Conservation (phyloP, 2,888 invertebrate genomes). For the Ischnura elegans region DNA sequence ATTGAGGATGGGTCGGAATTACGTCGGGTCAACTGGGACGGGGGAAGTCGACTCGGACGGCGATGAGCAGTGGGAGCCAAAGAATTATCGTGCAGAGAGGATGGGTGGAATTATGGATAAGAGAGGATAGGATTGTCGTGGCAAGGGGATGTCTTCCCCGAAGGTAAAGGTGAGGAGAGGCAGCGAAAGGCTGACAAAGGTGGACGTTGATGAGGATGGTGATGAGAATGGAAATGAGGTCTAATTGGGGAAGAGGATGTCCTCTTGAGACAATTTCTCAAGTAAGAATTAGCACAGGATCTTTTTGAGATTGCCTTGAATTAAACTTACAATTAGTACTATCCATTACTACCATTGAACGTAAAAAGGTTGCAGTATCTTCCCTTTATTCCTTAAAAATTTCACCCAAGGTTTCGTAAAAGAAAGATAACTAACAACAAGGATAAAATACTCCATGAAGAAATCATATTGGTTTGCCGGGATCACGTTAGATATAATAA, state of each 20-base stretch:
- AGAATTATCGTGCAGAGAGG: neutral
- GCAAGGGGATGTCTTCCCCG: neutral
- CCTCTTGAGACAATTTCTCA: too few relatives aligned
- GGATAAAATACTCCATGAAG: too few relatives aligned
- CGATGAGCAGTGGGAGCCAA: neutral
- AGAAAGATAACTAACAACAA: too few relatives aligned
- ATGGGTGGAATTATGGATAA: neutral
- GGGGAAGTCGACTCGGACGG: neutral
- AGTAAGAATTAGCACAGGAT: too few relatives aligned
- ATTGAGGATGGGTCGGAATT: slow-evolving; percentile 8
- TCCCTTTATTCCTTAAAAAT: too few relatives aligned
- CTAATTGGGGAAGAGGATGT: neutral
- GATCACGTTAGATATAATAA: too few relatives aligned
- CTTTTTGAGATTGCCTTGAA: too few relatives aligned
- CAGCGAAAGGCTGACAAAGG: neutral
- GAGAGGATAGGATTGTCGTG: neutral
- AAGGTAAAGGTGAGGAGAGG: neutral
- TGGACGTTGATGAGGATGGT: neutral
- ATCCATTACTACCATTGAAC: too few relatives aligned
- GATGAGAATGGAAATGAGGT: slow-evolving; percentile 19
- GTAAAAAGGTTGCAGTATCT: too few relatives aligned
- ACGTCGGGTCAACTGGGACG: neutral
- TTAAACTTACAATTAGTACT: too few relatives aligned
- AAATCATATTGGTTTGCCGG: too few relatives aligned
- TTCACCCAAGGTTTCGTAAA: too few relatives aligned